These are phyloP conservation scores for Labeo rohita DNA, from an alignment of 2,113 vertebrate species.

Conservation along the genomic window DNA sequence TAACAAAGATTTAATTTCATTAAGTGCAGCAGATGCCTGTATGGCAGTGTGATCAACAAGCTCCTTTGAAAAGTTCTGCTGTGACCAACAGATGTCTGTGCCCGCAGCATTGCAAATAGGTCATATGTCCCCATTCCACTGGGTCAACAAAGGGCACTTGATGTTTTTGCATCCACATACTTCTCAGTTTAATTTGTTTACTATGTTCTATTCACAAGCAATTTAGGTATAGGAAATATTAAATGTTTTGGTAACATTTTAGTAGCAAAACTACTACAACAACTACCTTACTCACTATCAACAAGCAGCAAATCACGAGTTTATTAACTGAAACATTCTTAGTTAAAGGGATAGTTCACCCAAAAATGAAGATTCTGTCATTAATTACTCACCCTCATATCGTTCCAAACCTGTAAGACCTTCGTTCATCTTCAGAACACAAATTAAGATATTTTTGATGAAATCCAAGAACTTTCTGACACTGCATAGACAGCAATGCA, in stretches of 20 bases:
- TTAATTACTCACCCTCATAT: too few relatives aligned
- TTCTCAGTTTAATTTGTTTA: background rate
- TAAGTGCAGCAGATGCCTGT: slow-evolving; percentile 30
- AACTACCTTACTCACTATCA: background rate
- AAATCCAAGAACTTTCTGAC: too few relatives aligned
- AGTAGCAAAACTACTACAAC: background rate
- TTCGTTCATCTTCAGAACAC: too few relatives aligned
- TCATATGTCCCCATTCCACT: background rate
- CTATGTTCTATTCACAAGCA: background rate
- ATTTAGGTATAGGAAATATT: background rate
- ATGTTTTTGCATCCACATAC: background rate
- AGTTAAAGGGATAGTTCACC: too few relatives aligned
- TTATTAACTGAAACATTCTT: too few relatives aligned
- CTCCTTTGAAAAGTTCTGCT: slow-evolving; percentile 9
- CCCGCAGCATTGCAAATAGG: background rate
- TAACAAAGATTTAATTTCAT: slow-evolving; percentile 43
- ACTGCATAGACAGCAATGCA: too few relatives aligned
- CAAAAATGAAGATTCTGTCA: too few relatives aligned
- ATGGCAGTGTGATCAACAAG: slow-evolving; percentile 2
- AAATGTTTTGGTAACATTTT: too few relatives aligned
- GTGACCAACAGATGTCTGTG: slow-evolving; percentile 9
- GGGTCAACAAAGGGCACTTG: background rate
- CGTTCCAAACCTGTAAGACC: too few relatives aligned
- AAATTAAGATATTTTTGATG: too few relatives aligned
- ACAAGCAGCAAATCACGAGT: background rate